phyloP scores from a whole-genome alignment of 2,888 invertebrate genomes.

The Eulithis testata region DNA sequence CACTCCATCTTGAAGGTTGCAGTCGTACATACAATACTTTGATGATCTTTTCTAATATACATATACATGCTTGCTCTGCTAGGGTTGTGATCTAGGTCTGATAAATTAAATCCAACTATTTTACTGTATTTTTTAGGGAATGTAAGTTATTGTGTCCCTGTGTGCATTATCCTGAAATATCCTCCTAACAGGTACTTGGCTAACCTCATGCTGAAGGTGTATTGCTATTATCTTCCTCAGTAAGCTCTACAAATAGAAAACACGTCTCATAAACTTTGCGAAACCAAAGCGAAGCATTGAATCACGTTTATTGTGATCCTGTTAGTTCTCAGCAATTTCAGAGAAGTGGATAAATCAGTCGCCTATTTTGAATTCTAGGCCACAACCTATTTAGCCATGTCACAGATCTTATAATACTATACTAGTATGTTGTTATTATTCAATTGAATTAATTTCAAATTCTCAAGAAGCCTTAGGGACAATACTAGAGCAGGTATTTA shows the following conservation, averaged over 20 bases:
- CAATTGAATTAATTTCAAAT: background rate
- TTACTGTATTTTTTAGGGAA: background rate
- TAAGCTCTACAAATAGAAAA: conserved; percentile 25
- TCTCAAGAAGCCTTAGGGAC: background rate
- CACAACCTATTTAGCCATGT: background rate
- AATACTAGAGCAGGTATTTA: background rate
- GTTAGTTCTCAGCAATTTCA: conserved; percentile 7
- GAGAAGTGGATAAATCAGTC: background rate
- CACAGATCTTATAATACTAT: too few species aligned
- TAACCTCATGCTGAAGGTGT: conserved; percentile 14
- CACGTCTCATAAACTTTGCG: conserved; percentile 14
- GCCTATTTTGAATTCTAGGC: conserved; percentile 6
- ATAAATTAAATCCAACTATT: too few species aligned
- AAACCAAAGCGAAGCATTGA: background rate
- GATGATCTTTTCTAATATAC: too few species aligned
- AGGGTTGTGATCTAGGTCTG: too few species aligned
- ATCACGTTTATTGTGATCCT: conserved; percentile 3
- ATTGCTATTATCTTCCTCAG: conserved; percentile 3
- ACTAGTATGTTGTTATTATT: background rate
- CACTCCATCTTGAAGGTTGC: conserved; percentile 20
- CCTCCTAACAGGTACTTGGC: background rate
- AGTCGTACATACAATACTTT: conserved; percentile 1
- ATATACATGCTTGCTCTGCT: too few species aligned
- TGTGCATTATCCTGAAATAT: conserved; percentile 9
- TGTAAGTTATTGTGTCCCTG: too few species aligned